Evolutionary conservation across 2,888 invertebrate genomes (phyloP), one percentile per base, ranked within the genome.

Genomic region (Xestia sexstrigata): DNA sequence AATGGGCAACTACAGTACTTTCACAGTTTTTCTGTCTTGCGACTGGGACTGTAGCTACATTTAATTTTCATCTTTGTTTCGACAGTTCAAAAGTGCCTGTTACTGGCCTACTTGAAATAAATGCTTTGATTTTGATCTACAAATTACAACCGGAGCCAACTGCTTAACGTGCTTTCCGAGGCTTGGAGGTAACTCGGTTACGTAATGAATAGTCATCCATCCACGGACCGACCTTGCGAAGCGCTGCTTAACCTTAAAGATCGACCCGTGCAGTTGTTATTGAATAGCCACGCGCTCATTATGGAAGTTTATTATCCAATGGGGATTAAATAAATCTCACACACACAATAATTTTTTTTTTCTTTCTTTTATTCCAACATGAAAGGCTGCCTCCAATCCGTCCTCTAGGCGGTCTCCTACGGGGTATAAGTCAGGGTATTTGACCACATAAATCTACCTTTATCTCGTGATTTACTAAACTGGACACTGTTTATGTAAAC

Each of bases 381-480:
- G 6, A 26, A 26, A 17, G 26, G 47, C 17, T 13, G 26, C 7
- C 30, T 76, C 17, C 26, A 23, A 35, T 7, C 0, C n/a, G 7
- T 13, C 17, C 35, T 58, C 26, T 23, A 23, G 9, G 30, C 26
- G 2, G 42, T 63, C 17, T 15, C 52, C 47, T 35, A 6, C 45
- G 45, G 47, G 9, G n/a, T 30, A 52, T n/a, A 66, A 60, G 58
- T 11, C n/a, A 70, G 26, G 66, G n/a, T 70, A 67, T 63, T 76
- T 70, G 62, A 42, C 23, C 47, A 55, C 42, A 82, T 81, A 71
- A 76, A 81, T 81, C 76, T 70, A 80, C 67, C 76, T 80, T 80
- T 70, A 75, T 68, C 75, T 42, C 30, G 67, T 74, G 35, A 81
- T 79, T 79, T 52, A 74, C 45, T 62, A 15, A 80, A 52, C 76